A percentile compares a stretch with the other conserved stretches of the same genome.
These are phyloP conservation scores for Bruchidius siliquastri DNA, from an alignment of 2,888 invertebrate species.

Conservation along the genomic window DNA sequence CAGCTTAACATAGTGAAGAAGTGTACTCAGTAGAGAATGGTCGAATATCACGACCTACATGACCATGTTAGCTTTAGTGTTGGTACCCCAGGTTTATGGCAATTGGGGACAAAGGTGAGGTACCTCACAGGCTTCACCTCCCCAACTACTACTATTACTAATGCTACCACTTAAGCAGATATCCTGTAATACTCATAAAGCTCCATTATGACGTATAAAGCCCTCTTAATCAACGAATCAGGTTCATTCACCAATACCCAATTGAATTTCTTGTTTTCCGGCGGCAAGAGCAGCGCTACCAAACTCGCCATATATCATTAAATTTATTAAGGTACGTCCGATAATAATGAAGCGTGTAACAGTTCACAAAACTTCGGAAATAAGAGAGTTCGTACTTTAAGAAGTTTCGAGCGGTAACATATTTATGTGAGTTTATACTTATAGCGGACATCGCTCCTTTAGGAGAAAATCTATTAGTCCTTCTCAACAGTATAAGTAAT, in stretches of 20 bases:
- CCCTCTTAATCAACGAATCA: neutral
- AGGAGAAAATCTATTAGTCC: neutral
- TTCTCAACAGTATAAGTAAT: neutral
- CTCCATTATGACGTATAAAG: neutral
- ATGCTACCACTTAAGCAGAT: neutral
- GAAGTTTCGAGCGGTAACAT: constrained; percentile 13
- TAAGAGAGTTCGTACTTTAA: constrained; percentile 13
- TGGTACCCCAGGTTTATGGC: no score
- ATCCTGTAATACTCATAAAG: neutral
- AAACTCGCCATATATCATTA: constrained; percentile 7
- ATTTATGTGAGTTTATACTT: constrained; percentile 13
- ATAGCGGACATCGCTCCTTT: neutral
- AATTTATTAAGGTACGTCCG: constrained; percentile 14
- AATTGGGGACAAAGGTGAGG: no score
- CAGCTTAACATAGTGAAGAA: no score
- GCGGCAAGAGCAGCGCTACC: neutral
- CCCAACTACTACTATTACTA: no score
- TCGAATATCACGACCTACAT: no score
- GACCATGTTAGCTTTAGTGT: no score
- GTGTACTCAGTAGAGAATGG: no score
- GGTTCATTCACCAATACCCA: neutral
- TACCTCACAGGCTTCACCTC: no score
- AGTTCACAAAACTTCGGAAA: constrained; percentile 11
- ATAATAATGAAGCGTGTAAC: constrained; percentile 14
- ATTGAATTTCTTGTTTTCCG: neutral